phyloP scores from a whole-genome alignment of 1,140 invertebrate genomes.

The Cyclina sinensis region DNA sequence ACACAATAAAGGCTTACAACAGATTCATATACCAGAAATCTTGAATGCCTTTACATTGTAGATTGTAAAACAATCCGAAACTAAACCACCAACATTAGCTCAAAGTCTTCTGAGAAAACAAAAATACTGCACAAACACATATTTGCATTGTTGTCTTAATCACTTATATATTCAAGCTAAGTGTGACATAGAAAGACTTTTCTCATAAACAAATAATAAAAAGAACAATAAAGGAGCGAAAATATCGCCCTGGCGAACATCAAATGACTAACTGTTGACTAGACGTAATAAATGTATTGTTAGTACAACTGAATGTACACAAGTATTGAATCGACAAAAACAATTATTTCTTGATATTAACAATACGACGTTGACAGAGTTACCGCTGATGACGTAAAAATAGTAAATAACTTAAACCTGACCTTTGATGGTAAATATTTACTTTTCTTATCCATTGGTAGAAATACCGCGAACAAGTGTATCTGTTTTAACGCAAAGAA shows the following conservation, averaged over 20 bases:
- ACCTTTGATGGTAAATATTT: background rate
- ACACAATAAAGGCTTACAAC: too few species aligned
- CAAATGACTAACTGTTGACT: conserved; percentile 8
- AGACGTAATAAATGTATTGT: too few species aligned
- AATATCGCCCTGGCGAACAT: background rate
- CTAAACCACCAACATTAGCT: too few species aligned
- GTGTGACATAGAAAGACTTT: conserved; percentile 1
- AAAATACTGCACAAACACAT: too few species aligned
- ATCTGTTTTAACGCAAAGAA: background rate
- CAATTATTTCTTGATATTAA: too few species aligned
- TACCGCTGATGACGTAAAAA: background rate
- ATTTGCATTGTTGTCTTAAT: background rate
- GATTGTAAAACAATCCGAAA: too few species aligned
- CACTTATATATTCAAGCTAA: background rate
- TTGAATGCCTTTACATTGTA: too few species aligned
- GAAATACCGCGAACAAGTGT: background rate
- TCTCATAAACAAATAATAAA: conserved; percentile 1
- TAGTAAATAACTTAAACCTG: background rate
- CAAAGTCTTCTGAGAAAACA: too few species aligned
- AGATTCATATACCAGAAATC: too few species aligned
- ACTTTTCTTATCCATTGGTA: conserved; percentile 7
- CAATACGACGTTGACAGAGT: too few species aligned
- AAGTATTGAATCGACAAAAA: too few species aligned
- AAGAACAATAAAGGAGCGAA: background rate
- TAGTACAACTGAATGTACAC: too few species aligned